Evolutionary conservation across 1,140 invertebrate genomes (phyloP).

Genomic region (Papilio glaucus): DNA sequence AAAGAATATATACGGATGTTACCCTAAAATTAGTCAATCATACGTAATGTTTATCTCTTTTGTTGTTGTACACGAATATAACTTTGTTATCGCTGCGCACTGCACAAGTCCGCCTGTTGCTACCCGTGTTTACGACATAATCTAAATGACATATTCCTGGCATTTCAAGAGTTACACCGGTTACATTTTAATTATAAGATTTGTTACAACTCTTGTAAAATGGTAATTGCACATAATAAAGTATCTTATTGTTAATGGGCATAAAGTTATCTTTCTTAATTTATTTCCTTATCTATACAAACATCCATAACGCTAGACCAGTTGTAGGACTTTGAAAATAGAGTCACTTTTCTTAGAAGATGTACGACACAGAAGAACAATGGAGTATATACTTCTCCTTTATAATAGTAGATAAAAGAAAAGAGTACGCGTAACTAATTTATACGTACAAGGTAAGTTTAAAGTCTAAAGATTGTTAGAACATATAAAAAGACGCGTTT

Average conservation of each 20-base stretch:
- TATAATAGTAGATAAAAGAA: too few relatives aligned
- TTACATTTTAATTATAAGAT: neutral
- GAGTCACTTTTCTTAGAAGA: too few relatives aligned
- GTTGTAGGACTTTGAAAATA: too few relatives aligned
- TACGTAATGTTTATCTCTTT: neutral
- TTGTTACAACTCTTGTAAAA: neutral
- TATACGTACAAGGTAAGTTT: too few relatives aligned
- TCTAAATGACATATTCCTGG: neutral
- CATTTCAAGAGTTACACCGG: constrained; percentile 1
- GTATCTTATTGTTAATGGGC: constrained; percentile 1
- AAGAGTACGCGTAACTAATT: too few relatives aligned
- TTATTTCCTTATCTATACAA: too few relatives aligned
- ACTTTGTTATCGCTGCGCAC: neutral
- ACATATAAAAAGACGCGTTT: too few relatives aligned
- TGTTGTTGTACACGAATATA: constrained; percentile 19
- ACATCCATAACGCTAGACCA: too few relatives aligned
- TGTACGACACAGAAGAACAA: too few relatives aligned
- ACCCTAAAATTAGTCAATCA: neutral
- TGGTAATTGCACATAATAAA: neutral
- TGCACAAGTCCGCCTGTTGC: neutral
- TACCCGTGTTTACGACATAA: neutral
- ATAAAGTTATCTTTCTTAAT: too few relatives aligned
- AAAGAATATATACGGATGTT: constrained; percentile 3
- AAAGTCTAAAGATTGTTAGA: too few relatives aligned
- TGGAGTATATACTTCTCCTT: too few relatives aligned